Conservation (phyloP, 2,888 invertebrate species). For the Diloba caeruleocephala region DNA sequence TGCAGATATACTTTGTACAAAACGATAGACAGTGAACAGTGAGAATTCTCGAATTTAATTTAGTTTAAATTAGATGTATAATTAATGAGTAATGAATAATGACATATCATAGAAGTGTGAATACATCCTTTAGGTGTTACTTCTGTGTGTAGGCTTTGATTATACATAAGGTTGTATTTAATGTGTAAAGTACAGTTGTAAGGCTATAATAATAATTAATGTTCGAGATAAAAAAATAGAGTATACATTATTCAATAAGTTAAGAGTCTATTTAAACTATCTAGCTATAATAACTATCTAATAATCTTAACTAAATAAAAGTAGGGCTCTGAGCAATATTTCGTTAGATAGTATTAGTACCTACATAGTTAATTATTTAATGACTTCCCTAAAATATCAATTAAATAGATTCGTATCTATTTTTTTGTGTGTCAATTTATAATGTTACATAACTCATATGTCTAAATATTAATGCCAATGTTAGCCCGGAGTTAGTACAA, state of each 20-base stretch:
- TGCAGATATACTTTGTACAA: constrained; percentile 38
- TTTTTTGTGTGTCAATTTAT: constrained; percentile 22
- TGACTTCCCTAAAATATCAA: constrained; percentile 46
- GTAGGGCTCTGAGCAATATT: constrained; percentile 40
- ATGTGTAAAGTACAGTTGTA: constrained; percentile 29
- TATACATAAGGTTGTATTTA: no score
- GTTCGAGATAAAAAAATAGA: constrained; percentile 30
- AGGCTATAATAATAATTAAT: constrained; percentile 30
- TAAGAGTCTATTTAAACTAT: constrained; percentile 36
- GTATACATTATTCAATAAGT: constrained; percentile 6
- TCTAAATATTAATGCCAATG: constrained; percentile 10
- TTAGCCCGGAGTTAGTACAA: constrained; percentile 11
- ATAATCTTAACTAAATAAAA: constrained; percentile 42
- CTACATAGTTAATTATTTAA: constrained; percentile 33
- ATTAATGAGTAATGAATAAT: constrained; percentile 31
- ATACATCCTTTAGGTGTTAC: constrained; percentile 5
- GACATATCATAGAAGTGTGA: constrained; percentile 27
- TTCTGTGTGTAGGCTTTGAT: constrained; percentile 25
- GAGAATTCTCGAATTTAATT: constrained; percentile 66
- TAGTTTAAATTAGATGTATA: constrained; percentile 40
- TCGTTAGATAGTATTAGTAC: constrained; percentile 13
- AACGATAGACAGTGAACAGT: constrained; percentile 58
- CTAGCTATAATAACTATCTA: constrained; percentile 25
- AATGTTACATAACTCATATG: constrained; percentile 16
- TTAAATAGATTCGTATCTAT: no score